Base-by-base conservation (phyloP, 2,888 invertebrate genomes). In the Apeira syringaria region DNA sequence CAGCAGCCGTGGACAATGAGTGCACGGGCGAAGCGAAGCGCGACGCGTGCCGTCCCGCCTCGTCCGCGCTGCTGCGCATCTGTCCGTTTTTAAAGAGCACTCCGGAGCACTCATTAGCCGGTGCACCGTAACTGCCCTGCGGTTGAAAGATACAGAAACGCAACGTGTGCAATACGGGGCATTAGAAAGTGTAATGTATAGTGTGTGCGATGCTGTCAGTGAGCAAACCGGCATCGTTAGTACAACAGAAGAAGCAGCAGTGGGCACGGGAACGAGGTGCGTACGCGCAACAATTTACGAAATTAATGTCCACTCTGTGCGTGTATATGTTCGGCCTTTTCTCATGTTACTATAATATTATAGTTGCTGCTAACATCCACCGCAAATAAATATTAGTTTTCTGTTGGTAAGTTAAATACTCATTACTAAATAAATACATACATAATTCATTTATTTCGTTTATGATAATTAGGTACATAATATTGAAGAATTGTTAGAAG, bases 261-360 rank as follows among this genome's bases (percentile, higher is more conserved):
- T 98, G 98, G 98, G 97, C 97, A 62, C 93, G 92, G 81, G 98
- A 98, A 91, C 93, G 94, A 93, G 97, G 98, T 97, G 90, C 72
- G 87, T 84, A 80, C 44, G 44, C 50, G 52, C 55, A 37, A 40
- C 37, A 15, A 26, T 41, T 41, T 49, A 44, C 45, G 2, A 20
- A 20, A 6, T 35, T 40, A 34, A 47, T 48, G 49, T 26, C 45
- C 39, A 42, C 46, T 47, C 29, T 38, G 41, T 41, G 36, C 34
- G 45, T 47, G 41, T 44, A 38, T 24, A 5, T 37, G 35, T 45
- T 30, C n/a, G n/a, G n/a, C n/a, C n/a, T n/a, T n/a, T n/a, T n/a
- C n/a, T n/a, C n/a, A 35, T 36, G 46, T 46, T 40, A 25, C 30
- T 47, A 37, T 10, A 39, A 35, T 31, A 36, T 3, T 9, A 24